Percentiles rank a stretch among this genome's conserved stretches.
Evolutionary conservation across 2,113 vertebrate species (phyloP).

Genomic region (Anguilla japonica): DNA sequence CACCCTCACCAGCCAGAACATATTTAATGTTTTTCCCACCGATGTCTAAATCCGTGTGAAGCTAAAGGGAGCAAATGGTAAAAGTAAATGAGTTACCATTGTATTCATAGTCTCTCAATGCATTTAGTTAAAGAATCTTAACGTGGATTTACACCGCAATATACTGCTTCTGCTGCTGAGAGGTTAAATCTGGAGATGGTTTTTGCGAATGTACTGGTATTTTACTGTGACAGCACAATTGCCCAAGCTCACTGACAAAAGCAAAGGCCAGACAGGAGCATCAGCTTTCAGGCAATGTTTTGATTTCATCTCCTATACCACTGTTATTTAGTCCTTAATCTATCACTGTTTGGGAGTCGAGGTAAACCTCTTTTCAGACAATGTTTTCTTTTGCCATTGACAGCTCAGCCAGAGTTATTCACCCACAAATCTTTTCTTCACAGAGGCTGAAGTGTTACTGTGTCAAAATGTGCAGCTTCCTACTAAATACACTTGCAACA

Average conservation of each 20-base stretch:
- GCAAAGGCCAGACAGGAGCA: conserved; percentile 36
- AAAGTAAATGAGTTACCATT: background rate
- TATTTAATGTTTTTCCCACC: conserved; percentile 91
- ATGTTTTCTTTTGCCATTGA: conserved; percentile 5
- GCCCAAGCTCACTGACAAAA: conserved; percentile 32
- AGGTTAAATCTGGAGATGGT: background rate
- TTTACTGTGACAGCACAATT: conserved; percentile 43
- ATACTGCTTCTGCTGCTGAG: background rate
- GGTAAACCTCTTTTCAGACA: conserved; percentile 23
- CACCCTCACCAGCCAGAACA: conserved; percentile 91
- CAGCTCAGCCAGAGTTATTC: conserved; percentile 7
- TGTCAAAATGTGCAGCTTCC: background rate
- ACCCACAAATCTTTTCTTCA: background rate
- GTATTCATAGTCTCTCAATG: background rate
- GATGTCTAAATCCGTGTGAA: conserved; percentile 95
- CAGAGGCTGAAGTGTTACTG: background rate
- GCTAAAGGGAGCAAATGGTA: conserved; percentile 63
- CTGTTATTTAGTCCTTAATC: conserved; percentile 37
- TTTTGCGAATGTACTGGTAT: background rate
- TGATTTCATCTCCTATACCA: conserved; percentile 33
- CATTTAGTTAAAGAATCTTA: background rate
- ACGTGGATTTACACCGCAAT: background rate
- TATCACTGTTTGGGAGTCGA: conserved; percentile 21
- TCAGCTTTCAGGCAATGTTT: conserved; percentile 32
- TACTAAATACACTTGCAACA: background rate